phyloP scores from a whole-genome alignment of 2,888 invertebrate genomes.

The Eutolmus rufibarbis region DNA sequence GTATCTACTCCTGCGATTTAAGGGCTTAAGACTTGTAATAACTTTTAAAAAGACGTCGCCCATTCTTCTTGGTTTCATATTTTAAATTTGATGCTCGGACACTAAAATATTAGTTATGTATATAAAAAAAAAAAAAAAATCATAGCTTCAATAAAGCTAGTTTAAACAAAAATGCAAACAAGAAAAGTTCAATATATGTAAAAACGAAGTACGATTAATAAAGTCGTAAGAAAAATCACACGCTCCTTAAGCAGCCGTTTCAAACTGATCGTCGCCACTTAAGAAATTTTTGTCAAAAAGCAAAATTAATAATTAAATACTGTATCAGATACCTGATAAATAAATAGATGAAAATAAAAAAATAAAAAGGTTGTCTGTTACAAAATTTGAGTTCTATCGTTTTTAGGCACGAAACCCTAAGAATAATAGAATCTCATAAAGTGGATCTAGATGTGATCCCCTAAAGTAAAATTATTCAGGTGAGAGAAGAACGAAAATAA shows the following conservation, averaged over 20 bases:
- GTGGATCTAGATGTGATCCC: neutral
- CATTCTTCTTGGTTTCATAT: too few relatives aligned
- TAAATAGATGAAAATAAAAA: too few relatives aligned
- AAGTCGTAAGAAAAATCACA: neutral
- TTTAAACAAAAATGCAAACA: neutral
- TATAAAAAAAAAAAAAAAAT: neutral
- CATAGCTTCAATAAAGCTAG: too few relatives aligned
- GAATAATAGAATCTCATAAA: neutral
- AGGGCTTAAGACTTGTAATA: too few relatives aligned
- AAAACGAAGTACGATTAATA: neutral
- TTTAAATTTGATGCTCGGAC: too few relatives aligned
- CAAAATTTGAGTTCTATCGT: too few relatives aligned
- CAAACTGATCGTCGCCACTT: neutral
- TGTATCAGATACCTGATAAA: too few relatives aligned
- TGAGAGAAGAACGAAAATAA: neutral
- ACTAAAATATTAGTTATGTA: too few relatives aligned
- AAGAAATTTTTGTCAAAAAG: neutral
- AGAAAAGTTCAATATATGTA: neutral
- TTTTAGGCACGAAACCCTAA: neutral
- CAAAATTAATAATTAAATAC: too few relatives aligned
- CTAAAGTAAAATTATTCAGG: neutral
- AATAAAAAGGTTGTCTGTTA: too few relatives aligned
- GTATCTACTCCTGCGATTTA: neutral
- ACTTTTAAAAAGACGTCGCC: too few relatives aligned
- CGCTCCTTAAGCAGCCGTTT: neutral